Evolutionary conservation across 2,888 invertebrate genomes (phyloP).

Genomic region (Hemistola chrysoprasaria): DNA sequence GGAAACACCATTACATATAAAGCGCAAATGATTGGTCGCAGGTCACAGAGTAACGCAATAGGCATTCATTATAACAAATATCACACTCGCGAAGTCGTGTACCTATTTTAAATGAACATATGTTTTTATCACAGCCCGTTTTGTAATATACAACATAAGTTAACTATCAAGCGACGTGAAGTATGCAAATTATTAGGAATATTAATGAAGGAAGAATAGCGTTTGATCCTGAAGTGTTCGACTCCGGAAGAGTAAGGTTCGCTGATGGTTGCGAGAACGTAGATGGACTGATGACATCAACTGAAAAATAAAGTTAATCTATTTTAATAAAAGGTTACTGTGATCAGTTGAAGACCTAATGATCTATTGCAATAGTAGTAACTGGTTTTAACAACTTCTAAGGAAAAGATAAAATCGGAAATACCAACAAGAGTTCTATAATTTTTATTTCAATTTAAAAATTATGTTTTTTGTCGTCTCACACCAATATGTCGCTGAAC

Average conservation of each 20-base stretch:
- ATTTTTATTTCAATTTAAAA: too few relatives aligned
- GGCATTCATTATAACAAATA: conserved; percentile 25
- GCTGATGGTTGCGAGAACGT: conserved; percentile 54
- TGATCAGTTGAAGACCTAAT: too few relatives aligned
- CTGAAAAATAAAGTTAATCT: conserved; percentile 46
- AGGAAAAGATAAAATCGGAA: too few relatives aligned
- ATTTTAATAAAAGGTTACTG: neutral
- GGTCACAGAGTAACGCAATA: conserved; percentile 1
- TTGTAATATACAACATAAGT: conserved; percentile 41
- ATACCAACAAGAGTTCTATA: too few relatives aligned
- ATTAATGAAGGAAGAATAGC: conserved; percentile 35
- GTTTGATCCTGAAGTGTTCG: conserved; percentile 49
- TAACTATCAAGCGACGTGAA: conserved; percentile 55
- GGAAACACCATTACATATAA: too few relatives aligned
- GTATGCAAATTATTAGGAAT: conserved; percentile 42
- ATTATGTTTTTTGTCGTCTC: too few relatives aligned
- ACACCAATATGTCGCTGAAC: too few relatives aligned
- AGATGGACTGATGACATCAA: conserved; percentile 66
- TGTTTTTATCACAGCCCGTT: conserved; percentile 75
- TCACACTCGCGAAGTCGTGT: conserved; percentile 30
- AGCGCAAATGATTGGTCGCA: too few relatives aligned
- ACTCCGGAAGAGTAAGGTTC: conserved; percentile 56
- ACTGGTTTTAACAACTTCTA: too few relatives aligned
- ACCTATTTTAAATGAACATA: conserved; percentile 44
- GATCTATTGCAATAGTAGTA: too few relatives aligned